These are phyloP conservation scores for Apolygus lucorum DNA, from an alignment of 1,140 invertebrate genomes.

Conservation along the genomic window DNA sequence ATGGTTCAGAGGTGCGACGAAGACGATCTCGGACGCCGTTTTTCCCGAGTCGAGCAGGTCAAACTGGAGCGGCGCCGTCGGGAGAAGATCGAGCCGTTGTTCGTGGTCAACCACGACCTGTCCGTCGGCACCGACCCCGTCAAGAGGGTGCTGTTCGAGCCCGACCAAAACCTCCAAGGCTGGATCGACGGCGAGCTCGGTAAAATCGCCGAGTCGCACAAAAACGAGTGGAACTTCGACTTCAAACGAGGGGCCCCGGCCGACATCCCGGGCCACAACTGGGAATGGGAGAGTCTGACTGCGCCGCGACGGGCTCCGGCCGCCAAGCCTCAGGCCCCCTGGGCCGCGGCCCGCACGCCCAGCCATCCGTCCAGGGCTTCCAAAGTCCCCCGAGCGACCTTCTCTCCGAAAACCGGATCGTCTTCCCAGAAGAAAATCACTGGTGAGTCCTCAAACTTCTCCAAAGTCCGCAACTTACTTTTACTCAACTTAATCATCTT, in stretches of 20 bases:
- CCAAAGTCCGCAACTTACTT: too few species aligned
- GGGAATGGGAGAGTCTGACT: neutral
- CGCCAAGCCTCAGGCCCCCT: neutral
- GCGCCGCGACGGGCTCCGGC: neutral
- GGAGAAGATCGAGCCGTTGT: neutral
- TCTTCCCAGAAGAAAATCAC: conserved; percentile 9
- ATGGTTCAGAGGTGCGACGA: conserved; percentile 1
- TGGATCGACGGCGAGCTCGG: conserved; percentile 6
- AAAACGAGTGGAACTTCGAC: neutral
- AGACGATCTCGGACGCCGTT: neutral
- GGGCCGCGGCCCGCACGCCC: neutral
- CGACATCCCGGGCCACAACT: neutral
- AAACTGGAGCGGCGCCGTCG: neutral
- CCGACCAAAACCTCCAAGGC: neutral
- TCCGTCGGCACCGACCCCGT: neutral
- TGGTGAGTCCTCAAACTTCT: too few species aligned
- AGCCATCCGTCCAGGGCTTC: neutral
- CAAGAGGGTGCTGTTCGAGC: neutral
- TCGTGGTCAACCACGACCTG: neutral
- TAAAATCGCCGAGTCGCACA: neutral
- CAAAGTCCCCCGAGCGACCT: neutral
- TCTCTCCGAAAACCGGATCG: neutral
- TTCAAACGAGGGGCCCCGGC: neutral
- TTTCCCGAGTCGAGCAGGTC: neutral
- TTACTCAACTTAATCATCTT: too few species aligned